Conservation (phyloP, 1,140 invertebrate genomes). For the Himalopsyche phryganea region DNA sequence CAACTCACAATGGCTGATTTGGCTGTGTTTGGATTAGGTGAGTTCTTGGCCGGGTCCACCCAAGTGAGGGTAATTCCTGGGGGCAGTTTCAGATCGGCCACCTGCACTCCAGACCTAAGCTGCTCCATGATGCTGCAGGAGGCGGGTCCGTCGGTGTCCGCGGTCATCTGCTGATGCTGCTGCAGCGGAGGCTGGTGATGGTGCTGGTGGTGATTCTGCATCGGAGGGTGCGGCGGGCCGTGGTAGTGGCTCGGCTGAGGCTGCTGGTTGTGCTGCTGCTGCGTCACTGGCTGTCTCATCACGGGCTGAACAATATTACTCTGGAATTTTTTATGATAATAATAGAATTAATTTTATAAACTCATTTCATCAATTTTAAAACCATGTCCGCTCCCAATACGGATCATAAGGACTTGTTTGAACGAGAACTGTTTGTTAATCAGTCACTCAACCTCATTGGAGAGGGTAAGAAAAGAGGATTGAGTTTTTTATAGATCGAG, state of each 20-base stretch:
- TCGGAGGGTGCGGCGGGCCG: neutral
- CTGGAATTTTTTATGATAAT: too few relatives aligned
- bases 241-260: constrained; percentile 19
- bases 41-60: constrained; percentile 60
- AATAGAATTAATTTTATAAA: too few relatives aligned
- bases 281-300: neutral
- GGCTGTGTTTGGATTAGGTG: constrained; percentile 34
- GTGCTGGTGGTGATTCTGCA: too few relatives aligned
- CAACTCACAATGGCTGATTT: constrained; percentile 23
- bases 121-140: constrained; percentile 60
- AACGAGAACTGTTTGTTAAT: too few relatives aligned
- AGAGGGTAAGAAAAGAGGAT: too few relatives aligned
- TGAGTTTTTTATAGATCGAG: too few relatives aligned
- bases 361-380: too few relatives aligned
- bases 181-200: neutral
- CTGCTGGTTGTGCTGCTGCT: constrained; percentile 24
- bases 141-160: constrained; percentile 27
- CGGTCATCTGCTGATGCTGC: neutral
- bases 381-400: too few relatives aligned
- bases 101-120: constrained; percentile 56
- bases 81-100: constrained; percentile 70
- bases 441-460: too few relatives aligned
- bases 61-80: constrained; percentile 81
- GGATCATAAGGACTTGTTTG: too few relatives aligned
- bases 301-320: neutral